Conservation (phyloP, 2,113 vertebrate genomes). For the Odontesthes bonariensis region DNA sequence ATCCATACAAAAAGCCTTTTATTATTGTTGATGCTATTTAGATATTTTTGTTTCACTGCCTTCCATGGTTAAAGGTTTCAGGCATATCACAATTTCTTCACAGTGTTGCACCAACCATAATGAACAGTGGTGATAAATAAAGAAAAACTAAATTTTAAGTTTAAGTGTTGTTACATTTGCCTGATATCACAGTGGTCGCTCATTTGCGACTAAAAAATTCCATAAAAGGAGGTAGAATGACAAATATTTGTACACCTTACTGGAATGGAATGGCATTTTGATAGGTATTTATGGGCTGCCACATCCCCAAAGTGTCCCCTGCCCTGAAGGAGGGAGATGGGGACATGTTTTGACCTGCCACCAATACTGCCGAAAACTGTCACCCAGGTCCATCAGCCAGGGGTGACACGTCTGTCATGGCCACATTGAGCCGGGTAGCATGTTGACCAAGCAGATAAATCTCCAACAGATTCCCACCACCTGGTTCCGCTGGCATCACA, state of each 20-base stretch:
- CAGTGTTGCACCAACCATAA: background rate
- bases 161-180: no score
- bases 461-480: conserved; percentile 76
- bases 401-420: conserved; percentile 59
- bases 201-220: no score
- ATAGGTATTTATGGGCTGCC: background rate
- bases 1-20: no score
- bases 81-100: no score
- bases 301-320: background rate
- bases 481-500: conserved; percentile 74
- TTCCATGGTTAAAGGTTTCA: no score
- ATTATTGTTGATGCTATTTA: no score
- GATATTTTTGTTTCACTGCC: no score
- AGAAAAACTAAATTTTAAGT: no score
- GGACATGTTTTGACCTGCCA: conserved; percentile 47
- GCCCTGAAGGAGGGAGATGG: conserved; percentile 25
- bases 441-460: conserved; percentile 75
- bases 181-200: no score
- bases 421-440: conserved; percentile 55
- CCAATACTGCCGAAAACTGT: conserved; percentile 49
- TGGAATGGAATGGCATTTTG: background rate
- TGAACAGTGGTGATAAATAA: background rate
- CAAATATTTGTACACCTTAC: no score
- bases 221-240: no score
- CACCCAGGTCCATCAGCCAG: conserved; percentile 58